Conservation (phyloP, 2,113 vertebrate species). For the Hippocampus barbouri region DNA sequence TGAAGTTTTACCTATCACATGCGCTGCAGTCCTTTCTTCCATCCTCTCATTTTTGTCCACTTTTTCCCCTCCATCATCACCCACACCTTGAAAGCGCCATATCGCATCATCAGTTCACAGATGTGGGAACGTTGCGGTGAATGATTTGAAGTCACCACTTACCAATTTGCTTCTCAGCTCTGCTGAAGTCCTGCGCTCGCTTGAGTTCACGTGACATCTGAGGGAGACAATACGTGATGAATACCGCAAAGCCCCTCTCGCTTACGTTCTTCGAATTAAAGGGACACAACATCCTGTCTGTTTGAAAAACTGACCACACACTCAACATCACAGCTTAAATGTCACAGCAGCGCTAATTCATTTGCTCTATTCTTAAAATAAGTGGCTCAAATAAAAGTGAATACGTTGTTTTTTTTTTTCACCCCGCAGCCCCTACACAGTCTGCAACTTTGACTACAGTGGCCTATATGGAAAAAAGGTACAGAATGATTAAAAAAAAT, state of each 20-base stretch:
- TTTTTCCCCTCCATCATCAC: background rate
- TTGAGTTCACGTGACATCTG: slow-evolving; percentile 37
- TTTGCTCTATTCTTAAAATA: background rate
- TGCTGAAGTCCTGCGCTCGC: slow-evolving; percentile 5
- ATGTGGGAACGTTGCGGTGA: background rate
- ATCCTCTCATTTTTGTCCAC: background rate
- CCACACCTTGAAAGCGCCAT: background rate
- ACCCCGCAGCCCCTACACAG: too few relatives aligned
- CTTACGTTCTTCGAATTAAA: background rate
- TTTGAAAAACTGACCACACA: slow-evolving; percentile 59
- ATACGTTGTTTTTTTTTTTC: too few relatives aligned
- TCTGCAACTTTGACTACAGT: too few relatives aligned
- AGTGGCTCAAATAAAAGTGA: background rate
- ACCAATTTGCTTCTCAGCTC: slow-evolving; percentile 61
- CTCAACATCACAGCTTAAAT: slow-evolving; percentile 31
- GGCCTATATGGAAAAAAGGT: too few relatives aligned
- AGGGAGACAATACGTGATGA: slow-evolving; percentile 23
- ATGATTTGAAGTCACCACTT: slow-evolving; percentile 9
- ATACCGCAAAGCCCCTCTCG: slow-evolving; percentile 30
- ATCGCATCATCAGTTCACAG: background rate
- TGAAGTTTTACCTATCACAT: slow-evolving; percentile 61
- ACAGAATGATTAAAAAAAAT: too few relatives aligned
- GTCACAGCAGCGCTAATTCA: slow-evolving; percentile 31
- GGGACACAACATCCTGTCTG: slow-evolving; percentile 63
- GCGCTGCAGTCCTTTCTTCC: slow-evolving; percentile 50